These are phyloP conservation scores for Hexactinellida sp. DNA, from an alignment of 37 sponge, comb jelly and placozoan genomes.

Conservation along the genomic window DNA sequence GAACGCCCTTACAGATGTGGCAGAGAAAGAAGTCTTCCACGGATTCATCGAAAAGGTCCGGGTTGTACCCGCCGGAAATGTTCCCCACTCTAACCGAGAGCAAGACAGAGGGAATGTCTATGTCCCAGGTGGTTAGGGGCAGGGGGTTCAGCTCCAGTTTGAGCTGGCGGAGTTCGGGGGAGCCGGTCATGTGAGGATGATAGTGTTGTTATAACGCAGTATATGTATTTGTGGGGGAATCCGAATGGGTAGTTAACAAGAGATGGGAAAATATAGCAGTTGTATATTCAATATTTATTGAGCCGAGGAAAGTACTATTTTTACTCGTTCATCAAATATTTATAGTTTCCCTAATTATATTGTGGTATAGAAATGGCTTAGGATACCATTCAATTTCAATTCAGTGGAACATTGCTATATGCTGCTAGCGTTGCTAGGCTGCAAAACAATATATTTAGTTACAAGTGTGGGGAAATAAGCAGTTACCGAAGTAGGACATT, in stretches of 20 bases:
- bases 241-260: not conserved
- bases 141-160: constrained; percentile 3
- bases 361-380: not conserved
- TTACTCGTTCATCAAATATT: no score
- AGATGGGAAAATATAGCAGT: no score
- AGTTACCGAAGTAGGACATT: no score
- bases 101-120: constrained; percentile 12
- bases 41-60: not conserved
- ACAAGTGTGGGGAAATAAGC: not conserved
- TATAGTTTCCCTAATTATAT: not conserved
- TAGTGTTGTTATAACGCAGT: no score
- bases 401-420: not conserved
- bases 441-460: not conserved
- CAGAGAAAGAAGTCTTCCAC: not conserved
- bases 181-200: not conserved
- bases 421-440: not conserved
- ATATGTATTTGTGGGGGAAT: no score
- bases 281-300: no score
- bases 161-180: not conserved
- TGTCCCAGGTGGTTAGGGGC: constrained; percentile 2
- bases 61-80: not conserved
- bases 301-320: no score
- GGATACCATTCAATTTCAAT: not conserved
- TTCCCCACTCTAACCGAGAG: constrained; percentile 13
- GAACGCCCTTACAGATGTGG: not conserved